A percentile compares a stretch with the other conserved stretches of the same genome.
These are phyloP conservation scores for Hemaris fuciformis DNA, from an alignment of 2,888 invertebrate species.

Conservation along the genomic window DNA sequence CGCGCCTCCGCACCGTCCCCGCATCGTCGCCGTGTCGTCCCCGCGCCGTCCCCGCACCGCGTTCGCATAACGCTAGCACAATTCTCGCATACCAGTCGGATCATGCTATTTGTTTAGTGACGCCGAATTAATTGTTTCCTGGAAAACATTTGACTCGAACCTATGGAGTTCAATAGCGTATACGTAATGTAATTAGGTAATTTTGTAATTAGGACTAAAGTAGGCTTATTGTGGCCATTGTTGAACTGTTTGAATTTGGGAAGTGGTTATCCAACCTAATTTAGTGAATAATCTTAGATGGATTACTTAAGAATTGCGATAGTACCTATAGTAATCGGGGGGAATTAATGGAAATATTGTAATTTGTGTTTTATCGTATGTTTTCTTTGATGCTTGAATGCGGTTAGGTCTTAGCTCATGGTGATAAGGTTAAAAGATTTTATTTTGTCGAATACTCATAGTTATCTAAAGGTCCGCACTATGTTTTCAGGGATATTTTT, in stretches of 20 bases:
- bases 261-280: not conserved
- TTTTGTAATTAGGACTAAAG: constrained; percentile 11
- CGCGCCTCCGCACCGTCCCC: constrained; percentile 31
- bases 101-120: constrained; percentile 72
- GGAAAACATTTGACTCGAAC: constrained; percentile 48
- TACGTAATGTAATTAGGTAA: constrained; percentile 14
- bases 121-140: constrained; percentile 67
- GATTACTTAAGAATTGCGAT: not conserved
- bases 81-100: constrained; percentile 36
- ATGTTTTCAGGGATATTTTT: no score
- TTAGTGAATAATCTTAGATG: not conserved
- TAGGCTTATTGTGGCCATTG: constrained; percentile 1
- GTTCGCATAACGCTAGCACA: not conserved
- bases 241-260: not conserved
- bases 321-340: no score
- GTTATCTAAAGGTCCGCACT: no score
- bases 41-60: constrained; percentile 5
- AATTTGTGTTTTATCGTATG: no score
- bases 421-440: no score
- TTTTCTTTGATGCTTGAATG: no score
- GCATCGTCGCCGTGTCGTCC: constrained; percentile 21
- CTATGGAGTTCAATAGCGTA: constrained; percentile 22
- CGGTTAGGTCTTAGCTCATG: no score
- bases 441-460: no score
- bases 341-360: no score